Evolutionary conservation across 2,888 invertebrate genomes (phyloP).

Genomic region (Sinohyriopsis cumingii): DNA sequence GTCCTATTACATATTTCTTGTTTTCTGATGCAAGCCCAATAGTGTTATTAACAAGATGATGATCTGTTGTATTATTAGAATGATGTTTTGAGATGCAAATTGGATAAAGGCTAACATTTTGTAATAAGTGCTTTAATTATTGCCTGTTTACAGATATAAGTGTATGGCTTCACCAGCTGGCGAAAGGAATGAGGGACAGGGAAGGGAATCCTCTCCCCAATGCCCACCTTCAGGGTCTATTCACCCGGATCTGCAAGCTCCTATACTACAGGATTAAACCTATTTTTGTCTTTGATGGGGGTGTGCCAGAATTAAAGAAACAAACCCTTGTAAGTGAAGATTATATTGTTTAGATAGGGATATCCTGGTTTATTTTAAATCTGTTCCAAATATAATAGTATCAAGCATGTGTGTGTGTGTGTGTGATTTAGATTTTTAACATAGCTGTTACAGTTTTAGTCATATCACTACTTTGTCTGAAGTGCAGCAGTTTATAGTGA

Average conservation of each 20-base stretch:
- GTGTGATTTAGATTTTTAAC: no score
- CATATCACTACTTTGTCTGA: no score
- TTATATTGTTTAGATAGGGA: neutral
- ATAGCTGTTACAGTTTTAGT: no score
- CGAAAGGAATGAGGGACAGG: conserved; percentile 92
- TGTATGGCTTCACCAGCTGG: conserved; percentile 98
- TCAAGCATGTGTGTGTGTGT: no score
- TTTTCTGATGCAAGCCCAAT: no score
- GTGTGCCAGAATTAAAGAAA: conserved; percentile 90
- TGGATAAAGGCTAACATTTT: neutral
- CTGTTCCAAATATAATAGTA: no score
- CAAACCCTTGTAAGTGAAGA: conserved; percentile 85
- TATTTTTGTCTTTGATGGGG: conserved; percentile 98
- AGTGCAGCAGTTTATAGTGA: no score
- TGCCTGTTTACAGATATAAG: conserved; percentile 85
- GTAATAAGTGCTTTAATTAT: neutral
- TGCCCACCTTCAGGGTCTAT: conserved; percentile 94
- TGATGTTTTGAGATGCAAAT: neutral
- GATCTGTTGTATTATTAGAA: no score
- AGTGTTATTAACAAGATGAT: no score
- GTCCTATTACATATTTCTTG: no score
- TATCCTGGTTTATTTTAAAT: neutral
- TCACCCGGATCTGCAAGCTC: conserved; percentile 95
- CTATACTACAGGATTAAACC: conserved; percentile 96
- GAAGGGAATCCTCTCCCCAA: conserved; percentile 83